These are phyloP conservation scores for Cardiocondyla obscurior DNA, from an alignment of 1,140 invertebrate genomes.

Conservation along the genomic window DNA sequence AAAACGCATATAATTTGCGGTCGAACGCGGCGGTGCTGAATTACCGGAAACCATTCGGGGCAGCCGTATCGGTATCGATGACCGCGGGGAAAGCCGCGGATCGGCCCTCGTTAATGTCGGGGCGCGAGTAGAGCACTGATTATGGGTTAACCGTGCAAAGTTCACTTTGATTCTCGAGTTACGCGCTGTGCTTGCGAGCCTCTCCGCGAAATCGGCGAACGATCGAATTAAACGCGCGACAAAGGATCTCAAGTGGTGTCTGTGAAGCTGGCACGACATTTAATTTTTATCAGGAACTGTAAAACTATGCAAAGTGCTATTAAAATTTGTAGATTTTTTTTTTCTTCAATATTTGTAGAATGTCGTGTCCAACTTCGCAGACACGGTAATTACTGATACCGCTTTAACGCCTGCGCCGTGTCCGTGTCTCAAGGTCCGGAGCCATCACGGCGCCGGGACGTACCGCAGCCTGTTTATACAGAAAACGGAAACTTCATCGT, in stretches of 20 bases:
- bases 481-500: conserved; percentile 69
- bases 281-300: too few relatives aligned
- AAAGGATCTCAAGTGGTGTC: too few relatives aligned
- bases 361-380: too few relatives aligned
- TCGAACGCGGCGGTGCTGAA: conserved; percentile 30
- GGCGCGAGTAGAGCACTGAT: conserved; percentile 43
- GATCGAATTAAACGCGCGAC: conserved; percentile 25
- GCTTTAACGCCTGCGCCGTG: conserved; percentile 74
- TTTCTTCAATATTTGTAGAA: too few relatives aligned
- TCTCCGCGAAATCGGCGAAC: conserved; percentile 3
- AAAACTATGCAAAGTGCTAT: too few relatives aligned
- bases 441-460: conserved; percentile 49
- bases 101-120: conserved; percentile 47
- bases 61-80: conserved; percentile 57
- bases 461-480: conserved; percentile 68
- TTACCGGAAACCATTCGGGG: conserved; percentile 61
- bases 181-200: background rate
- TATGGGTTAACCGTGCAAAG: conserved; percentile 57
- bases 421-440: conserved; percentile 50
- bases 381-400: too few relatives aligned
- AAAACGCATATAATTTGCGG: conserved; percentile 63
- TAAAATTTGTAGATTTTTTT: too few relatives aligned
- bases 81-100: conserved; percentile 44
- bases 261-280: too few relatives aligned
- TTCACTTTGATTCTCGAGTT: conserved; percentile 52